These are phyloP conservation scores for Scatophagus argus DNA, from an alignment of 2,113 vertebrate genomes.

Conservation along the genomic window DNA sequence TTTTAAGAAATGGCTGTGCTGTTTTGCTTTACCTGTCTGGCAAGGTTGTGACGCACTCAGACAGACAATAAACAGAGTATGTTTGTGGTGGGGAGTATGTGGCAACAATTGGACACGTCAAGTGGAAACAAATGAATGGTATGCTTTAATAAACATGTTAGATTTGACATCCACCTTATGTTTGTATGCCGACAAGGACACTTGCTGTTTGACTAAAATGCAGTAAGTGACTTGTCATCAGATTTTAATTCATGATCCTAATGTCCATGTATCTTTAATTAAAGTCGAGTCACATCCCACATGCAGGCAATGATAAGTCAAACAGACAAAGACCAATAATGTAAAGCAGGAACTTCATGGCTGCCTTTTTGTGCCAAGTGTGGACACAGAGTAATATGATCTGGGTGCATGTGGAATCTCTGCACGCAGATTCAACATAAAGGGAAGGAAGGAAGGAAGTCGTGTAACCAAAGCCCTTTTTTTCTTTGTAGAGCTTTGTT, in stretches of 20 bases:
- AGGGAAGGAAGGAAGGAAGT: neutral
- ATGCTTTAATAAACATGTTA: neutral
- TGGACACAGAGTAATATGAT: conserved; percentile 8
- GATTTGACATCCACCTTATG: neutral
- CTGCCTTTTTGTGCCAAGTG: conserved; percentile 32
- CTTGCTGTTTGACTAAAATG: neutral
- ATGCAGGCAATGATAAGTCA: neutral
- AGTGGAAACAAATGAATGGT: neutral
- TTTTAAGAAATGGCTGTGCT: conserved; percentile 24
- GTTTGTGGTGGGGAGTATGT: conserved; percentile 35
- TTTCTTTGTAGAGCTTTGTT: conserved; percentile 90
- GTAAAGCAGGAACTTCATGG: neutral
- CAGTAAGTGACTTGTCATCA: neutral
- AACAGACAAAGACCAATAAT: neutral
- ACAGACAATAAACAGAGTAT: conserved; percentile 5
- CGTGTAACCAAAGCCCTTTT: conserved; percentile 34
- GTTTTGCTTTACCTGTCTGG: conserved; percentile 71
- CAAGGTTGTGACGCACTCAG: conserved; percentile 34
- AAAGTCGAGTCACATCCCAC: neutral
- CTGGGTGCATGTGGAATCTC: neutral
- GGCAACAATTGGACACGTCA: conserved; percentile 3
- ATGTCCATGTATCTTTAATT: too few relatives aligned
- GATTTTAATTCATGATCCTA: too few relatives aligned
- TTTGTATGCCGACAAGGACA: neutral
- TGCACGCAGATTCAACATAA: neutral